Percentiles rank a stretch among this genome's conserved stretches.
Evolutionary conservation across 2,888 invertebrate genomes (phyloP).

Genomic region (Azorinus chamasolen): DNA sequence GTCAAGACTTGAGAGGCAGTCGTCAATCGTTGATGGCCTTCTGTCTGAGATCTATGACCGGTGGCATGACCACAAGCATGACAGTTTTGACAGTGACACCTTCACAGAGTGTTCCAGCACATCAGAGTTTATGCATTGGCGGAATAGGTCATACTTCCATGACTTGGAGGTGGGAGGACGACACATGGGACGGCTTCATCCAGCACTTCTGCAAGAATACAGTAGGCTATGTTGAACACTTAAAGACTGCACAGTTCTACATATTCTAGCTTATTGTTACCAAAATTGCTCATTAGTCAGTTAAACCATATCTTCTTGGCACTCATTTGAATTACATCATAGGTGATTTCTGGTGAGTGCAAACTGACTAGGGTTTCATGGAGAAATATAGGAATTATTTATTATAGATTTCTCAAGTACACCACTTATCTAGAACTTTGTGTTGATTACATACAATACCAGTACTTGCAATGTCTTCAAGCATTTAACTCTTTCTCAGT

Average conservation of each 20-base stretch:
- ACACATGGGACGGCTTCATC: constrained; percentile 71
- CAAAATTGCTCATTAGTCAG: neutral
- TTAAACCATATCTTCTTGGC: no score
- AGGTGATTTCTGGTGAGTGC: no score
- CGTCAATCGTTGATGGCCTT: constrained; percentile 84
- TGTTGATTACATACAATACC: no score
- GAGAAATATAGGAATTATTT: no score
- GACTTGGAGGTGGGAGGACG: constrained; percentile 68
- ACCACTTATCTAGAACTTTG: no score
- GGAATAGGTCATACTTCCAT: constrained; percentile 58
- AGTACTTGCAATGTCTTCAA: no score
- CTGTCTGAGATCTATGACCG: constrained; percentile 85
- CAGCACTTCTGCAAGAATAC: constrained; percentile 79
- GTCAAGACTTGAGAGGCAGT: constrained; percentile 61
- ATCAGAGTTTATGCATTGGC: constrained; percentile 79
- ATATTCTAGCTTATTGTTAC: neutral
- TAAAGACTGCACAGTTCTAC: neutral
- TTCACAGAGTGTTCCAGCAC: constrained; percentile 85
- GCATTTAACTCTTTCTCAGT: no score
- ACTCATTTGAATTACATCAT: no score
- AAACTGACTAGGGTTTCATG: no score
- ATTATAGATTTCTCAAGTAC: no score
- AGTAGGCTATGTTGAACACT: constrained; percentile 39
- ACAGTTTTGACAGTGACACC: constrained; percentile 86
- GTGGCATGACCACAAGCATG: constrained; percentile 79